Evolutionary conservation across 2,888 invertebrate genomes (phyloP), one percentile per base, ranked within the genome.

Genomic region (Incurvaria masculella): DNA sequence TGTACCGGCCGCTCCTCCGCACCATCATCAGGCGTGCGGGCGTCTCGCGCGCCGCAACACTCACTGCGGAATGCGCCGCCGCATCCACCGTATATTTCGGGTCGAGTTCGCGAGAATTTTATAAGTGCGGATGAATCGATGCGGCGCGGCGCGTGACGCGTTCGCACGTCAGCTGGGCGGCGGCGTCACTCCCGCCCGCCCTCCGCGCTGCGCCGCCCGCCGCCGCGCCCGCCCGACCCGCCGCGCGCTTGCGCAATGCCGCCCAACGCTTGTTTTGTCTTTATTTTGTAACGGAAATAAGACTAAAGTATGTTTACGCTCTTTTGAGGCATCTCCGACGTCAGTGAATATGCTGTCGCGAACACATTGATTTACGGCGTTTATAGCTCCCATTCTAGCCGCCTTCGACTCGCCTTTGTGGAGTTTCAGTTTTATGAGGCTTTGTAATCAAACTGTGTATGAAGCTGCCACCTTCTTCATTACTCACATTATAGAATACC

Each of bases 1-100:
- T 76, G 62, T 79, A 79, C 38, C 79, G 72, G 55, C 79, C 79
- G 63, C 76, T 74, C 57, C 78, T 72, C 63, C 79, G 65, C 57
- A 74, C 78, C 68, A 79, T 79, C 79, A 79, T 79, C 56, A 63
- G 59, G 39, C 17, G 56, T 59, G 33, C 23, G 38, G 21, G 20
- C n/a, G n/a, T 4, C 18, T n/a, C 14, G 21, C n/a, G 10, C n/a
- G 19, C 38, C 16, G 47, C 20, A 43, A 14, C 19, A 33, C 20
- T 20, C 23, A 14, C 19, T n/a, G 44, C 26, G 39, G 27, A 20
- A 26, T 33, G 19, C 42, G 23, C 39, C n/a, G 8, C 21, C 33
- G 33, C 33, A 33, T 33, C 14, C 33, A 14, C 8, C 33, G 33
- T 4, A 33, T 33, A 33, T 33, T 33, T 11, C 33, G 33, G 33